Conservation (phyloP, 2,797 vertebrate genomes). For the Geotria australis region DNA sequence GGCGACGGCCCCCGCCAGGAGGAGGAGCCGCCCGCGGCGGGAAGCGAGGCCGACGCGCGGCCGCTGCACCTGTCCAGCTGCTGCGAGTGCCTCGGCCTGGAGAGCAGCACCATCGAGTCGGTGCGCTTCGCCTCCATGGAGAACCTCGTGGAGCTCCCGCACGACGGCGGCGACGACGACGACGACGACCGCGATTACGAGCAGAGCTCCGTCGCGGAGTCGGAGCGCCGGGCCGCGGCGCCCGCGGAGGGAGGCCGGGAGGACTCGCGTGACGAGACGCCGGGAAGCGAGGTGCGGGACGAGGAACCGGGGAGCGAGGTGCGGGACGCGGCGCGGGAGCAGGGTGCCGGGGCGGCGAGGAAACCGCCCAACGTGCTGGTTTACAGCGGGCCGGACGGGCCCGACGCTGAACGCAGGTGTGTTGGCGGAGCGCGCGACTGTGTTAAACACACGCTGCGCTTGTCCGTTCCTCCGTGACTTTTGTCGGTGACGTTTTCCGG, state of each 20-base stretch:
- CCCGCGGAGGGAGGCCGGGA: too few relatives aligned
- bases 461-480: too few relatives aligned
- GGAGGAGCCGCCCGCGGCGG: too few relatives aligned
- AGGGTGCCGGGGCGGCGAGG: slow-evolving; percentile 5
- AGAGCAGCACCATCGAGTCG: slow-evolving; percentile 63
- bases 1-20: too few relatives aligned
- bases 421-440: not conserved
- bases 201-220: too few relatives aligned
- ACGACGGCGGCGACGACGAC: slow-evolving; percentile 7
- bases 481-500: too few relatives aligned
- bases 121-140: slow-evolving; percentile 49
- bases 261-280: too few relatives aligned
- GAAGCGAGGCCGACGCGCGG: slow-evolving; percentile 1
- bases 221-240: too few relatives aligned
- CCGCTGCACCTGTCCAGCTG: slow-evolving; percentile 64
- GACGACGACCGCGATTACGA: slow-evolving; percentile 1
- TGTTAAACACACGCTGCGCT: too few relatives aligned
- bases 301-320: too few relatives aligned
- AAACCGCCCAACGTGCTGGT: slow-evolving; percentile 56
- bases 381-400: slow-evolving; percentile 15
- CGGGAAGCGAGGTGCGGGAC: too few relatives aligned
- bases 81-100: slow-evolving; percentile 53
- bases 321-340: not conserved
- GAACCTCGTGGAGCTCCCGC: slow-evolving; percentile 43
- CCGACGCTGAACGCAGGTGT: slow-evolving; percentile 5